Conservation (phyloP, 2,888 invertebrate species). For the Limnephilus rhombicus region DNA sequence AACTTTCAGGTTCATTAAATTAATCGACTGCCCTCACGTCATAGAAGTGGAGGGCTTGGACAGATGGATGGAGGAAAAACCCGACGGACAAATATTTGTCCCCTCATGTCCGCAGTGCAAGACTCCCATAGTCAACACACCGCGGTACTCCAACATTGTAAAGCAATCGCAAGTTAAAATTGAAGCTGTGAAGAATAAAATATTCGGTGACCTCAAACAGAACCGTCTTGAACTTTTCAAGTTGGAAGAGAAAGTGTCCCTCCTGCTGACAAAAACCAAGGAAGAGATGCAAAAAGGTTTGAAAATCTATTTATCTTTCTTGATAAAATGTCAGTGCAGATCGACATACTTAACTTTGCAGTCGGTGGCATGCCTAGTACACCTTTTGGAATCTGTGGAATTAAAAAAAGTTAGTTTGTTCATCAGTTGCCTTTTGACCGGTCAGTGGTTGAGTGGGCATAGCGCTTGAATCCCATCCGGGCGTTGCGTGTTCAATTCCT, state of each 20-base stretch:
- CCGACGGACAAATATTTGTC: constrained; percentile 68
- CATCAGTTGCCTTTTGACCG: no score
- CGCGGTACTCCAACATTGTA: constrained; percentile 78
- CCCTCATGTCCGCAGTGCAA: constrained; percentile 79
- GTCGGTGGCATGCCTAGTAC: no score
- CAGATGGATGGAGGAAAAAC: constrained; percentile 71
- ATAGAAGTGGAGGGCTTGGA: constrained; percentile 75
- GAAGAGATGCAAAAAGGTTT: not conserved
- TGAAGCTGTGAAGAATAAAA: constrained; percentile 72
- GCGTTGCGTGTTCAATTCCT: no score
- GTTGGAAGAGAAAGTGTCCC: not conserved
- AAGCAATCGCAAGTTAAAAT: constrained; percentile 72
- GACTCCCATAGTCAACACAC: constrained; percentile 78
- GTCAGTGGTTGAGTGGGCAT: no score
- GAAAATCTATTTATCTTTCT: not conserved
- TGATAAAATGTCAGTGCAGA: not conserved
- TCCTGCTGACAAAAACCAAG: not conserved
- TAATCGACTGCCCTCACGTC: constrained; percentile 77
- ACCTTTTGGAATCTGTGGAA: not conserved
- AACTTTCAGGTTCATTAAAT: constrained; percentile 74
- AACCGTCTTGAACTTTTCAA: not conserved
- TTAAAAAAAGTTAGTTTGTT: not conserved
- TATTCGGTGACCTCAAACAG: constrained; percentile 66
- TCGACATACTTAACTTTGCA: not conserved
- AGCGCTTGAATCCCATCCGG: no score